Percentiles rank a stretch among this genome's conserved stretches.
Evolutionary conservation across 2,888 invertebrate species (phyloP).

Genomic region (Apamea anceps): DNA sequence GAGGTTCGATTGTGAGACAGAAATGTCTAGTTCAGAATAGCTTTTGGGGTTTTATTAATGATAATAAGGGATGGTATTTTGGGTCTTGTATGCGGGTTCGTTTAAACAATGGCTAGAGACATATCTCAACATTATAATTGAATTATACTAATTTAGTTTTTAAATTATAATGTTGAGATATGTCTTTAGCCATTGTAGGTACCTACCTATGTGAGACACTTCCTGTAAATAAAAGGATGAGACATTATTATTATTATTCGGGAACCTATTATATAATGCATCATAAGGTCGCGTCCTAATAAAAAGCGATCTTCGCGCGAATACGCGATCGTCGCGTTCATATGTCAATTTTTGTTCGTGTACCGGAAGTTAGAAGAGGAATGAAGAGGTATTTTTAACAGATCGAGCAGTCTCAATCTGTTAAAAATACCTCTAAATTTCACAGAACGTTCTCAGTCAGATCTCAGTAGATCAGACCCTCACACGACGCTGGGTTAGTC

Average conservation of each 20-base stretch:
- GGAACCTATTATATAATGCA: neutral
- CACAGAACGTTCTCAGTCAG: too few species aligned
- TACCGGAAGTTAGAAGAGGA: too few species aligned
- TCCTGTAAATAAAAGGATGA: neutral
- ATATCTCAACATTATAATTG: too few species aligned
- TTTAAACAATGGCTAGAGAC: neutral
- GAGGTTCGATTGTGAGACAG: conserved; percentile 20
- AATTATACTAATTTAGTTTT: too few species aligned
- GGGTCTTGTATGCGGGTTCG: neutral
- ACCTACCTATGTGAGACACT: neutral
- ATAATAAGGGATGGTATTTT: conserved; percentile 6
- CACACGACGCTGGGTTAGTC: too few species aligned
- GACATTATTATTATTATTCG: neutral
- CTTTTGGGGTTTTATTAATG: conserved; percentile 12
- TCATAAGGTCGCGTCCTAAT: neutral
- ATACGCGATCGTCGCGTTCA: neutral
- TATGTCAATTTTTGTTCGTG: neutral
- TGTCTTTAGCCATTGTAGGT: too few species aligned
- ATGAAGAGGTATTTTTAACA: too few species aligned
- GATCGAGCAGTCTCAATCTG: too few species aligned
- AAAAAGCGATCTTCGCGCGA: neutral
- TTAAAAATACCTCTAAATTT: too few species aligned
- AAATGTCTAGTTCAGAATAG: conserved; percentile 32
- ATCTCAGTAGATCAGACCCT: too few species aligned
- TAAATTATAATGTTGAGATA: too few species aligned